A percentile compares a stretch with the other conserved stretches of the same genome.
phyloP scores from a whole-genome alignment of 1,140 invertebrate genomes.

The Drosophila lacertosa region DNA sequence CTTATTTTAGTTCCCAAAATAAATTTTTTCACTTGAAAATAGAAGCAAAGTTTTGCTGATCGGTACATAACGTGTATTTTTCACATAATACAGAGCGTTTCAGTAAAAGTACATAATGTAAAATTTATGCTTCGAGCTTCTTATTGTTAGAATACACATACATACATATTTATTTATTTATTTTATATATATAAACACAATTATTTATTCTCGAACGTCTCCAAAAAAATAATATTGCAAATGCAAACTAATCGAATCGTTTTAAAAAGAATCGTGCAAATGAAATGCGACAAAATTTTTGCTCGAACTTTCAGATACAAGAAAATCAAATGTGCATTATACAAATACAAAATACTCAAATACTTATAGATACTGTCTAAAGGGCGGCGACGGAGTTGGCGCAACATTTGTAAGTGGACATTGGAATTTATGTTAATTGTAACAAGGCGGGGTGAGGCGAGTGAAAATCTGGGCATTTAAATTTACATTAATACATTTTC shows the following conservation, averaged over 20 bases:
- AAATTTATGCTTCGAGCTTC: conserved; percentile 70
- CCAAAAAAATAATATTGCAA: conserved; percentile 31
- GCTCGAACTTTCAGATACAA: conserved; percentile 40
- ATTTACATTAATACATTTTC: conserved; percentile 66
- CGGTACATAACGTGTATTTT: conserved; percentile 71
- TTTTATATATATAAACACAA: conserved; percentile 69
- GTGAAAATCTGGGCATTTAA: conserved; percentile 33
- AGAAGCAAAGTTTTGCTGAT: conserved; percentile 15
- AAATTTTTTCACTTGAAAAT: neutral
- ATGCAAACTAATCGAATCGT: conserved; percentile 30
- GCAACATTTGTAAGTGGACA: conserved; percentile 40
- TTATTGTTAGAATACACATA: conserved; percentile 73
- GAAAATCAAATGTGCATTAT: conserved; percentile 56
- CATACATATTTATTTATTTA: conserved; percentile 40
- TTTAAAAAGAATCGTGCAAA: conserved; percentile 10
- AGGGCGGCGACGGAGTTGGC: conserved; percentile 63
- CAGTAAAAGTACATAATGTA: conserved; percentile 66
- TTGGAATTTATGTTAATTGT: conserved; percentile 42
- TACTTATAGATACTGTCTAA: conserved; percentile 75
- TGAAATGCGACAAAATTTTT: conserved; percentile 33
- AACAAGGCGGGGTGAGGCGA: conserved; percentile 44
- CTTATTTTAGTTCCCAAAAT: too few species aligned
- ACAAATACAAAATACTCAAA: conserved; percentile 69
- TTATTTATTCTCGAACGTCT: conserved; percentile 65
- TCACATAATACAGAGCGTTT: conserved; percentile 71